Conservation (phyloP, 1,140 invertebrate genomes). For the Theocolax elegans region DNA sequence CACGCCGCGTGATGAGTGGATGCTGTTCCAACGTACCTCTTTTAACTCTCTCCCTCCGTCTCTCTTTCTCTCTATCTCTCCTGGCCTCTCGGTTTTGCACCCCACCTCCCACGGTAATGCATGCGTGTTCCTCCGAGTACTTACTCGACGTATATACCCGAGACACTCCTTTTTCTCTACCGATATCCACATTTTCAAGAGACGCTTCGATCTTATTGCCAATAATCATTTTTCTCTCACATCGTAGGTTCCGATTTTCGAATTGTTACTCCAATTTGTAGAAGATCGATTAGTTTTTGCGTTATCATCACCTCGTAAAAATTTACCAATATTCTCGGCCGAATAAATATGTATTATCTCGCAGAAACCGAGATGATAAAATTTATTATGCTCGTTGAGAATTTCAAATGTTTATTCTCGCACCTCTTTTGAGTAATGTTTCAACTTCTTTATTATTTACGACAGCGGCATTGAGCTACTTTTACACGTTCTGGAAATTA, state of each 20-base stretch:
- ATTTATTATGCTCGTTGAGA: too few species aligned
- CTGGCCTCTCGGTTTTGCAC: background rate
- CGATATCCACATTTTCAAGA: background rate
- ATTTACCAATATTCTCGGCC: too few species aligned
- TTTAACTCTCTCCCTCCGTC: conserved; percentile 55
- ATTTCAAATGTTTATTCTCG: conserved; percentile 3
- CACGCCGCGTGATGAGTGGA: conserved; percentile 68
- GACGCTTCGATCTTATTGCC: too few species aligned
- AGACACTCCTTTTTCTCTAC: background rate
- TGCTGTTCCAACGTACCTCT: conserved; percentile 63
- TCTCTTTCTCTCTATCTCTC: background rate
- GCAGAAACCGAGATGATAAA: too few species aligned
- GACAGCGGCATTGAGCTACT: background rate
- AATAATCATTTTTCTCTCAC: background rate
- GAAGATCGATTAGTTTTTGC: too few species aligned
- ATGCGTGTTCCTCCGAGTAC: conserved; percentile 35
- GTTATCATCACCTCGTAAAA: too few species aligned
- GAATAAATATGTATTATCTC: too few species aligned
- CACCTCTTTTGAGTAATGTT: conserved; percentile 3
- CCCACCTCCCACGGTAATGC: conserved; percentile 7
- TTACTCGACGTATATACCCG: conserved; percentile 1
- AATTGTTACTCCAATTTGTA: too few species aligned
- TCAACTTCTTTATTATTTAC: conserved; percentile 18
- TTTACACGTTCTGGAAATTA: conserved; percentile 15
- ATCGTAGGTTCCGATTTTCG: background rate